These are phyloP conservation scores for Odontocolon sp. DNA, from an alignment of 2,888 invertebrate species.

Conservation along the genomic window DNA sequence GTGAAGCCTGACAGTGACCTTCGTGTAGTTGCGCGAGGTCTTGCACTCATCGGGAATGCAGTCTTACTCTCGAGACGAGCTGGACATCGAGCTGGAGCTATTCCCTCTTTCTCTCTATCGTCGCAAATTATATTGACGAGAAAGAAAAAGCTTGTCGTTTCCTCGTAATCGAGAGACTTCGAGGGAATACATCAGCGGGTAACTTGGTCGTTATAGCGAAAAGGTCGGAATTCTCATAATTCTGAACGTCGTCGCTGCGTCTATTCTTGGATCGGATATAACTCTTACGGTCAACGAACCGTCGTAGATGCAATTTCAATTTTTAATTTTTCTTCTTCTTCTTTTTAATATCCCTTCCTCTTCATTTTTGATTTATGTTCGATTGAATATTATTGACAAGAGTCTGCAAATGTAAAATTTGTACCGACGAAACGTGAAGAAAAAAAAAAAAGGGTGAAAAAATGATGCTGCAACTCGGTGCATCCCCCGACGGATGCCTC, in stretches of 20 bases:
- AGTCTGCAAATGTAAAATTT: background rate
- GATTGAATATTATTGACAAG: background rate
- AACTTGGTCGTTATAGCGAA: conserved; percentile 34
- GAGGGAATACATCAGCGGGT: conserved; percentile 16
- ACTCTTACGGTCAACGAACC: conserved; percentile 27
- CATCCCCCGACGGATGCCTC: background rate
- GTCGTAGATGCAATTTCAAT: background rate
- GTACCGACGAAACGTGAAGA: too few relatives aligned
- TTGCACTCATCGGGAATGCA: conserved; percentile 40
- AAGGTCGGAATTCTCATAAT: conserved; percentile 43
- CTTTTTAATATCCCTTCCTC: background rate
- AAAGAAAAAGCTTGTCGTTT: conserved; percentile 11
- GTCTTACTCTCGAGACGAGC: conserved; percentile 2
- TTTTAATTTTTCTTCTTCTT: background rate
- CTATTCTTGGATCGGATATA: conserved; percentile 31
- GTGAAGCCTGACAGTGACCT: conserved; percentile 58
- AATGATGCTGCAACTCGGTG: too few relatives aligned
- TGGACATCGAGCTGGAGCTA: background rate
- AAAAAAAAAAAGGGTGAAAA: too few relatives aligned
- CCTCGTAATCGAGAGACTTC: conserved; percentile 24
- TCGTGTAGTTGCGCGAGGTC: conserved; percentile 26
- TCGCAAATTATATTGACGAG: conserved; percentile 30
- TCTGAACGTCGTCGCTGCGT: conserved; percentile 25
- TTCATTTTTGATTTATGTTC: background rate
- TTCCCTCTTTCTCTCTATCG: background rate